Percentiles rank a stretch among this genome's conserved stretches.
Conservation (phyloP, 2,888 invertebrate species). For the Sicus ferrugineus region DNA sequence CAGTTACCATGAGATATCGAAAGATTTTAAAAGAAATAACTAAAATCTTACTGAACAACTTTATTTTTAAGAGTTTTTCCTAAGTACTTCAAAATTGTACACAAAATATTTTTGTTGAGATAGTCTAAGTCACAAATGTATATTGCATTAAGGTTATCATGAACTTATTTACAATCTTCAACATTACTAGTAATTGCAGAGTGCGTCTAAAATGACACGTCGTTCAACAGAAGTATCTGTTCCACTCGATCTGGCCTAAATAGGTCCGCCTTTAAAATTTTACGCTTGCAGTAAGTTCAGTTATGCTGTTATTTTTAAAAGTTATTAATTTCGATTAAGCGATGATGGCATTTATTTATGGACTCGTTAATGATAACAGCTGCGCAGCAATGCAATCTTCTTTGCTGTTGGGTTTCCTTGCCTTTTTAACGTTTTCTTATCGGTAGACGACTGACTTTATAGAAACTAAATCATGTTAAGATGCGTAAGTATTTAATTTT, state of each 20-base stretch:
- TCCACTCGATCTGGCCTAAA: neutral
- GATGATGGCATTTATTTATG: conserved; percentile 8
- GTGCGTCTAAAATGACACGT: too few species aligned
- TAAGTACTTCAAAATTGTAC: too few species aligned
- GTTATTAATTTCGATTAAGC: neutral
- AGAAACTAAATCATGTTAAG: neutral
- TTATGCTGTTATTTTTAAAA: conserved; percentile 10
- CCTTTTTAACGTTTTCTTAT: conserved; percentile 10
- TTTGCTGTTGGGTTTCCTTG: neutral
- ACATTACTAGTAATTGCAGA: too few species aligned
- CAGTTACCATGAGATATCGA: too few species aligned
- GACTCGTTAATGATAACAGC: conserved; percentile 9
- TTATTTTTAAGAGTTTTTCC: too few species aligned
- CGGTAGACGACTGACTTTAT: conserved; percentile 9
- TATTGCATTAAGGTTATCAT: too few species aligned
- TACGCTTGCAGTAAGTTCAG: neutral
- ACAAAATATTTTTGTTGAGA: too few species aligned
- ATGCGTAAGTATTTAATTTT: conserved; percentile 1
- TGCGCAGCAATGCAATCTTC: conserved; percentile 5
- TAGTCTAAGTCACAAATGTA: too few species aligned
- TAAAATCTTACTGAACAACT: too few species aligned
- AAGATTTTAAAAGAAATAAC: too few species aligned
- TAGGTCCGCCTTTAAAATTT: neutral
- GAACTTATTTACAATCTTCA: too few species aligned
- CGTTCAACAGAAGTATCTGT: too few species aligned